phyloP scores from a whole-genome alignment of 2,797 vertebrate species.

The Pipistrellus nathusii region DNA sequence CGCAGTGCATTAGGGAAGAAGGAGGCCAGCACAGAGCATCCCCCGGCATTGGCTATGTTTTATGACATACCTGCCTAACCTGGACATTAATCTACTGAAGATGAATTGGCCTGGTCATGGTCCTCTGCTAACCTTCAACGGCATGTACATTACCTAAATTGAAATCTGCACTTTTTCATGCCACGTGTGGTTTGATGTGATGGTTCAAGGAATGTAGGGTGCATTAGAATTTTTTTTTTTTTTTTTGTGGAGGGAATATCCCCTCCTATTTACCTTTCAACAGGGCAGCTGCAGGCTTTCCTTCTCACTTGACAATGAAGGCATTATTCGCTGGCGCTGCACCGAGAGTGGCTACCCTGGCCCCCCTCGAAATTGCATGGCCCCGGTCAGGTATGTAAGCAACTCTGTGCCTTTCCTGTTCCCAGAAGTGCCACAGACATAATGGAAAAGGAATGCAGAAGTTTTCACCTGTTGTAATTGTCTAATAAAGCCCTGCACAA shows the following conservation, averaged over 20 bases:
- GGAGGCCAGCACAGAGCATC: slow-evolving; percentile 68
- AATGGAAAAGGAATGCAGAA: slow-evolving; percentile 88
- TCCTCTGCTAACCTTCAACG: slow-evolving; percentile 83
- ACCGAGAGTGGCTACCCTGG: slow-evolving; percentile 76
- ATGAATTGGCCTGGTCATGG: slow-evolving; percentile 86
- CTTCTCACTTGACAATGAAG: slow-evolving; percentile 85
- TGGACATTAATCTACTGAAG: slow-evolving; percentile 87
- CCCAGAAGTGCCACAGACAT: slow-evolving; percentile 85
- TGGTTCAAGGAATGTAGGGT: slow-evolving; percentile 79
- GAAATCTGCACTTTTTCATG: slow-evolving; percentile 86
- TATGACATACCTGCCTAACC: slow-evolving; percentile 87
- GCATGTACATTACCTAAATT: slow-evolving; percentile 87
- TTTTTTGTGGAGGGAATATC: slow-evolving; percentile 76
- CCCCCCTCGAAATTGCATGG: slow-evolving; percentile 79
- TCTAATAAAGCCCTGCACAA: slow-evolving; percentile 84
- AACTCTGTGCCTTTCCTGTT: slow-evolving; percentile 84
- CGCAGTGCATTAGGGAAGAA: slow-evolving; percentile 83
- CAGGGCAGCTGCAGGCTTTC: slow-evolving; percentile 84
- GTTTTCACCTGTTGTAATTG: slow-evolving; percentile 88
- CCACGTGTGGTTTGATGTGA: slow-evolving; percentile 82
- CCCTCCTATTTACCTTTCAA: slow-evolving; percentile 83
- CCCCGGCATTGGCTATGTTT: slow-evolving; percentile 84
- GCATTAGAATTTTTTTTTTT: slow-evolving; percentile 82
- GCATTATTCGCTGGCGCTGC: slow-evolving; percentile 81
- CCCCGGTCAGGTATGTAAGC: slow-evolving; percentile 81